Conservation (phyloP, 2,888 invertebrate species). For the Sicus ferrugineus region DNA sequence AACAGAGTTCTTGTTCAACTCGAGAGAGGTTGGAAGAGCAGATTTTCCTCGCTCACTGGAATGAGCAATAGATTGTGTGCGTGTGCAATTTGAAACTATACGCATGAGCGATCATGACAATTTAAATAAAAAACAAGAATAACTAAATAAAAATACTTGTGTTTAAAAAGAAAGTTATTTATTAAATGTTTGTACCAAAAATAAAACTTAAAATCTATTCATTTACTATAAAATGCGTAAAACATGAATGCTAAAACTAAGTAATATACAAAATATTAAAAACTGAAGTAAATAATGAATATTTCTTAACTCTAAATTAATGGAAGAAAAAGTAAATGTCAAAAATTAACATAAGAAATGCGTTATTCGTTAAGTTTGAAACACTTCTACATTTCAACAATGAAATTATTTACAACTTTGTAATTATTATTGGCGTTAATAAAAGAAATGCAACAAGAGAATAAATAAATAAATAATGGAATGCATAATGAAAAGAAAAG, state of each 20-base stretch:
- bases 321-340: not conserved
- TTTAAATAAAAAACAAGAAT: not conserved
- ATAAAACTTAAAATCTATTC: slow-evolving; percentile 25
- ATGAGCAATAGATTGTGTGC: too few species aligned
- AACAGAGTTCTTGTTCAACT: too few species aligned
- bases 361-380: too few species aligned
- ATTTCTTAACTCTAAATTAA: slow-evolving; percentile 1
- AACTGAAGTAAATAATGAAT: slow-evolving; percentile 18
- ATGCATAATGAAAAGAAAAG: slow-evolving; percentile 30
- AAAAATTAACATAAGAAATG: too few species aligned
- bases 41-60: too few species aligned
- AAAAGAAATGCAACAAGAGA: not conserved
- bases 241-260: not conserved
- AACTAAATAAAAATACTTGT: not conserved
- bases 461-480: slow-evolving; percentile 32
- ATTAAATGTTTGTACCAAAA: slow-evolving; percentile 32
- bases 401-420: slow-evolving; percentile 22
- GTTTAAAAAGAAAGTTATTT: slow-evolving; percentile 22
- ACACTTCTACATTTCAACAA: not conserved
- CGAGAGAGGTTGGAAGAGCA: too few species aligned
- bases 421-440: not conserved
- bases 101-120: too few species aligned
- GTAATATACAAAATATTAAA: slow-evolving; percentile 16
- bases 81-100: too few species aligned
- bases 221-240: slow-evolving; percentile 23